Percentiles rank a stretch among this genome's conserved stretches.
Evolutionary conservation across 1,140 invertebrate species (phyloP).

Genomic region (Drosophila dunni): DNA sequence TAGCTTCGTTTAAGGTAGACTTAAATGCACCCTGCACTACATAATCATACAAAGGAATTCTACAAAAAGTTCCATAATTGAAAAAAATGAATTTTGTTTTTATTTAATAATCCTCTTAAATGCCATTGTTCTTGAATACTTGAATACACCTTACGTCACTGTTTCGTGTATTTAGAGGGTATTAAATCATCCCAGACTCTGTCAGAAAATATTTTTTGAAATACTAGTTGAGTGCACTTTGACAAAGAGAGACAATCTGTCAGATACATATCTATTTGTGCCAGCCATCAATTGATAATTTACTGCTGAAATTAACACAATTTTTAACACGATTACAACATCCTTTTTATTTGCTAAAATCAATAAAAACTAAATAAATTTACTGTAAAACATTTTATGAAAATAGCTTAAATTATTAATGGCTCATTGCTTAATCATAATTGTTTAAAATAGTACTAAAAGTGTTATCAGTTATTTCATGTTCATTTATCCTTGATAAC

Average conservation of each 20-base stretch:
- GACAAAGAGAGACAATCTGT: neutral
- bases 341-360: neutral
- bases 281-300: constrained; percentile 1
- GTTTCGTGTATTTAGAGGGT: neutral
- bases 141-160: too few relatives aligned
- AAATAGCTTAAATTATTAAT: too few relatives aligned
- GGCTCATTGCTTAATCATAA: too few relatives aligned
- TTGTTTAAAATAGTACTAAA: too few relatives aligned
- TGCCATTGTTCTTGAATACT: too few relatives aligned
- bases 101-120: too few relatives aligned
- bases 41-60: neutral
- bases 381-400: neutral
- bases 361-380: neutral
- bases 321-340: neutral
- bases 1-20: neutral
- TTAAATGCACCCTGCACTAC: neutral
- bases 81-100: too few relatives aligned
- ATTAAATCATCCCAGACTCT: neutral
- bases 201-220: neutral
- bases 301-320: neutral
- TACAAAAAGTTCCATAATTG: too few relatives aligned
- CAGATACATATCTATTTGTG: neutral
- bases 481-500: too few relatives aligned
- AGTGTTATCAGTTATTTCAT: too few relatives aligned
- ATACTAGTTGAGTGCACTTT: constrained; percentile 1